Base-by-base conservation (phyloP, 1,140 invertebrate species). In the Panagrolaimus sp. region DNA sequence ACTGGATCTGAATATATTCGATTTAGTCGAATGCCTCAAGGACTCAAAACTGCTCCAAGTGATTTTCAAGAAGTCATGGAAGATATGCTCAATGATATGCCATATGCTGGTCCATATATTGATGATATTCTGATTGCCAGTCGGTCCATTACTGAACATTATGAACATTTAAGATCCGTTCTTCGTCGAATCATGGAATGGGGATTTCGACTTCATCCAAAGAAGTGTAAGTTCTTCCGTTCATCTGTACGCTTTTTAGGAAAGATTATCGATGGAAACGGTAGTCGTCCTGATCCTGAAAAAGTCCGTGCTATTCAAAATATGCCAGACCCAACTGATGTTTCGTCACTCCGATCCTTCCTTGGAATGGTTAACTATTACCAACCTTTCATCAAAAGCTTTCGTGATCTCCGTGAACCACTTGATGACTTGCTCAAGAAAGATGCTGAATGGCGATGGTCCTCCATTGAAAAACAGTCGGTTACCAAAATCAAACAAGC, bases 401-500 rank as follows among this genome's bases (percentile, higher is more conserved):
- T 73, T 43, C 72, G 73, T n/a, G 24, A 70, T 0, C 9, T 73
- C 17, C 47, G 72, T 10, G 46, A 73, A 8, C 72, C 72, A n/a
- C 68, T 73, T 10, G 73, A 73, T 43, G 32, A 55, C 12, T 28
- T 73, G 45, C 67, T 75, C 26, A 55, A 75, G 32, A 75, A 73
- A 43, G 72, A 73, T 14, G 26, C 28, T 6, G 26, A 71, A 46
- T 70, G 69, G 69, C 9, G 68, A 12, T 80, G 77, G 79, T 43
- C 58, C 5, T 2, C 24, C 17, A 43, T n/a, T 14, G 32, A 62
- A 14, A 44, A 77, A 64, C n/a, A 21, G 1, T 71, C 77, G 8
- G 85, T 85, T 73, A 43, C 72, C 3, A 55, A 71, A 32, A 43
- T 84, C 1, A 84, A 83, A 72, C 5, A 71, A 24, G 46, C 65